phyloP scores from a whole-genome alignment of 2,888 invertebrate genomes.

The Phrixothrix hirtus region DNA sequence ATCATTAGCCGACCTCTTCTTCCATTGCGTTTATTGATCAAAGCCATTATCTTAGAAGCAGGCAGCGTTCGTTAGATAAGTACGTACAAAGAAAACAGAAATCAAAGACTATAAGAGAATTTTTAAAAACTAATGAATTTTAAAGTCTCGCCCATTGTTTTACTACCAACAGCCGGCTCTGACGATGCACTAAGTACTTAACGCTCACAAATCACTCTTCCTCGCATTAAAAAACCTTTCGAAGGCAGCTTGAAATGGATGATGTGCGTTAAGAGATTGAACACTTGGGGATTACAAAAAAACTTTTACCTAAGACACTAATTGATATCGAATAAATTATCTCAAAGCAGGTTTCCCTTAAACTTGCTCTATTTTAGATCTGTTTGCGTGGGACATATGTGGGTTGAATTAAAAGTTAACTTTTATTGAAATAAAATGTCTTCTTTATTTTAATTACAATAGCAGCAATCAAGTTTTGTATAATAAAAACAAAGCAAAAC shows the following conservation, averaged over 20 bases:
- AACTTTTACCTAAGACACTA: slow-evolving; percentile 2
- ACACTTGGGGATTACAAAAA: slow-evolving; percentile 10
- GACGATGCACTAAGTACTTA: slow-evolving; percentile 15
- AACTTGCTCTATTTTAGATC: too few relatives aligned
- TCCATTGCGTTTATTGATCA: background rate
- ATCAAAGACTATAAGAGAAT: too few relatives aligned
- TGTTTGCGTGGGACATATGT: too few relatives aligned
- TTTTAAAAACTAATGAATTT: slow-evolving; percentile 15
- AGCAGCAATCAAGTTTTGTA: too few relatives aligned
- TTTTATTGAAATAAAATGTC: too few relatives aligned
- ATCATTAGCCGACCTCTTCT: slow-evolving; percentile 25
- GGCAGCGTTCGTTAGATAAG: too few relatives aligned
- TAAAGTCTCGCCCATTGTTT: slow-evolving; percentile 10
- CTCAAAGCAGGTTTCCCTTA: too few relatives aligned
- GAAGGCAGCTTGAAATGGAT: slow-evolving; percentile 18
- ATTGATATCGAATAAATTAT: slow-evolving; percentile 5
- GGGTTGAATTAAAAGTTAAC: too few relatives aligned
- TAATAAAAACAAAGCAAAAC: too few relatives aligned
- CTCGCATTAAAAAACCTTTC: slow-evolving; percentile 16
- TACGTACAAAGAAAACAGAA: too few relatives aligned
- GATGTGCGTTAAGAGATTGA: slow-evolving; percentile 16
- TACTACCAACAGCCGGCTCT: slow-evolving; percentile 18
- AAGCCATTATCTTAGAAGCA: too few relatives aligned
- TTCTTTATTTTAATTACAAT: too few relatives aligned
- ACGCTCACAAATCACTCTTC: slow-evolving; percentile 17